Conservation (phyloP, 2,113 vertebrate genomes). For the Opisthocomus hoazin region DNA sequence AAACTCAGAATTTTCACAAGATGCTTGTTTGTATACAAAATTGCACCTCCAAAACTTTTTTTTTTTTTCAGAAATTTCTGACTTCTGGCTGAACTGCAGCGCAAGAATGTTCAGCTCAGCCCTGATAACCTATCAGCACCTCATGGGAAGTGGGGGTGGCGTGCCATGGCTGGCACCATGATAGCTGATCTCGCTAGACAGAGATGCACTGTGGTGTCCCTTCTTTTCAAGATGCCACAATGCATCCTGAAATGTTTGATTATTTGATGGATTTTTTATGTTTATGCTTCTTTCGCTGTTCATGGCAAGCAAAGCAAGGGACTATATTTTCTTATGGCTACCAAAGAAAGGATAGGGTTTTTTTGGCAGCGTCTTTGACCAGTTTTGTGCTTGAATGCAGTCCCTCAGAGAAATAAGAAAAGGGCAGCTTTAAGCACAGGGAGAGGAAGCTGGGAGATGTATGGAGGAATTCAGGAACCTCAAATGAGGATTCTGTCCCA, state of each 20-base stretch:
- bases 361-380: neutral
- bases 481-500: neutral
- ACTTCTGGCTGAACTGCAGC: neutral
- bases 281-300: neutral
- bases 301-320: neutral
- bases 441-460: neutral
- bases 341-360: neutral
- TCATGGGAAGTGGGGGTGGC: fast-evolving
- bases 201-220: neutral
- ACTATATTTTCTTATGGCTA: neutral
- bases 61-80: neutral
- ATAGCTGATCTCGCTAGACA: fast-evolving
- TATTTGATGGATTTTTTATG: neutral
- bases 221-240: neutral
- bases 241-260: neutral
- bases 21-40: neutral
- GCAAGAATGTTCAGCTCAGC: neutral
- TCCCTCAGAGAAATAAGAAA: neutral
- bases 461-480: neutral
- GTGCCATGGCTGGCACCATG: neutral
- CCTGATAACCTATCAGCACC: neutral
- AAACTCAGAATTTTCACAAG: neutral
- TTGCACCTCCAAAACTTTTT: neutral
- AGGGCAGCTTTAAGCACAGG: neutral
- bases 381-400: neutral